Evolutionary conservation across 2,113 vertebrate species (phyloP).

Genomic region (Vombatus ursinus): DNA sequence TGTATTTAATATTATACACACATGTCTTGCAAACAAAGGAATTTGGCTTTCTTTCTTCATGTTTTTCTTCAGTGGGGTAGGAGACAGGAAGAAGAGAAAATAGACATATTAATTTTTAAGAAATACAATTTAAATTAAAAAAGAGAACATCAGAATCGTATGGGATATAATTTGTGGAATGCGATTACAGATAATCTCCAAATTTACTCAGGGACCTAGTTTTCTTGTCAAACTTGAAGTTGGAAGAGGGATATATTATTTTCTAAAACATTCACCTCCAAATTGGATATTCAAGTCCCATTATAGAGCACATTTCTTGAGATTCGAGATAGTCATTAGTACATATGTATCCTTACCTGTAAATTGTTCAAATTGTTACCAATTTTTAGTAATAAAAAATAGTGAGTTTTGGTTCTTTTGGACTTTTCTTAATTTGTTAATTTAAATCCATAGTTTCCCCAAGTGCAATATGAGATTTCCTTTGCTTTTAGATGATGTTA

Average conservation of each 20-base stretch:
- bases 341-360: neutral
- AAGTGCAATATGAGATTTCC: constrained; percentile 64
- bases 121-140: too few relatives aligned
- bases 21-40: too few relatives aligned
- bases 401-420: constrained; percentile 75
- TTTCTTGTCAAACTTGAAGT: constrained; percentile 49
- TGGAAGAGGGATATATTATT: constrained; percentile 39
- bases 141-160: too few relatives aligned
- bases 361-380: constrained; percentile 70
- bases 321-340: constrained; percentile 61
- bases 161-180: too few relatives aligned
- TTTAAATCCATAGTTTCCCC: constrained; percentile 61
- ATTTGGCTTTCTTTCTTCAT: too few relatives aligned
- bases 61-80: too few relatives aligned
- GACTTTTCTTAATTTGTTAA: constrained; percentile 73
- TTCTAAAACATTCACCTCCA: constrained; percentile 50
- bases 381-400: constrained; percentile 60
- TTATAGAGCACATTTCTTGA: constrained; percentile 74
- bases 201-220: neutral
- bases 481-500: constrained; percentile 65
- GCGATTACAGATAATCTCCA: too few relatives aligned
- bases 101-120: too few relatives aligned
- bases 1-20: too few relatives aligned
- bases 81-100: too few relatives aligned
- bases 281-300: constrained; percentile 65